phyloP scores from a whole-genome alignment of 2,113 vertebrate species.

The Varanus salvator region DNA sequence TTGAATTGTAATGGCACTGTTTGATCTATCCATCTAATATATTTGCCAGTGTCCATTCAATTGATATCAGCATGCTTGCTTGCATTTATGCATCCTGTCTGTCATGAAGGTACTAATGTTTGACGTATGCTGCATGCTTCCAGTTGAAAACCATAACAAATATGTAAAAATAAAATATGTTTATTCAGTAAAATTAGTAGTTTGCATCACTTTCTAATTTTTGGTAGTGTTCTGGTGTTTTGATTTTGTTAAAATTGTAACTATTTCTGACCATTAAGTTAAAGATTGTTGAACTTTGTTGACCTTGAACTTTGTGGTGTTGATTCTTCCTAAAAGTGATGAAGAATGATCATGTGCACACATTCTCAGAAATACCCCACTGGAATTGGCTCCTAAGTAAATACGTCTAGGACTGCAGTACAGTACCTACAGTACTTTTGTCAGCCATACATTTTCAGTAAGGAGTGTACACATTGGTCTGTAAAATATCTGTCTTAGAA shows the following conservation, averaged over 20 bases:
- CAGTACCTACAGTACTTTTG: neutral
- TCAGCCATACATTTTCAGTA: neutral
- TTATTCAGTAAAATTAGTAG: neutral
- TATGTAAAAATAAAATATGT: neutral
- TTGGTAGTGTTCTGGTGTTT: neutral
- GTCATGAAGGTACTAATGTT: neutral
- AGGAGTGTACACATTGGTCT: neutral
- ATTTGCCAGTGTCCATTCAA: neutral
- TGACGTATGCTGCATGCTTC: neutral
- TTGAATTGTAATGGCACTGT: constrained; percentile 36
- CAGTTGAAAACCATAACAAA: neutral
- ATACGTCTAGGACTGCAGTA: too few relatives aligned
- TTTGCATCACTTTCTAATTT: neutral
- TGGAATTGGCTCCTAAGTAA: too few relatives aligned
- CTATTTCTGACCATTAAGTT: too few relatives aligned
- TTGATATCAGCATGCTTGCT: neutral
- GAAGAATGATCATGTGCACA: too few relatives aligned
- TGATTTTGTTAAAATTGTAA: neutral
- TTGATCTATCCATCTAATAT: constrained; percentile 22
- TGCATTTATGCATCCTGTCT: neutral
- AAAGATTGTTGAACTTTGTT: too few relatives aligned
- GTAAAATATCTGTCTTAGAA: neutral
- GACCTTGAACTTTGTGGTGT: neutral
- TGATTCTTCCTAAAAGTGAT: neutral
- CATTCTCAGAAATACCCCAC: too few relatives aligned